phyloP scores from a whole-genome alignment of 2,113 vertebrate species.

The Zingel zingel region DNA sequence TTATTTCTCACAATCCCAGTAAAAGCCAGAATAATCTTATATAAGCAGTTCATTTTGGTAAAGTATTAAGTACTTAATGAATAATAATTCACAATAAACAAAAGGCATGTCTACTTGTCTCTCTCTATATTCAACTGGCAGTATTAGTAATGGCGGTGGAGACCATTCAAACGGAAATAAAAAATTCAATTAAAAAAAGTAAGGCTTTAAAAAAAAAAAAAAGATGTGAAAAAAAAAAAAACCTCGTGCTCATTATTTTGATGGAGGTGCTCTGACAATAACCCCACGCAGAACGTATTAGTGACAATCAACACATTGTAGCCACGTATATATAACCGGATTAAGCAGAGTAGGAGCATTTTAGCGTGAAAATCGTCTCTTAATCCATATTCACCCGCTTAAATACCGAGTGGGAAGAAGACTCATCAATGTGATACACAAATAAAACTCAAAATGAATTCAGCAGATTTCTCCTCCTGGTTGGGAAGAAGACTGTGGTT shows the following conservation, averaged over 20 bases:
- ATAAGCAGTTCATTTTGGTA: neutral
- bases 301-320: slow-evolving; percentile 83
- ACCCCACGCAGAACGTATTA: slow-evolving; percentile 78
- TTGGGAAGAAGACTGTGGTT: neutral
- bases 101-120: neutral
- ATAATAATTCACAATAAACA: neutral
- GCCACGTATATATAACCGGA: slow-evolving; percentile 76
- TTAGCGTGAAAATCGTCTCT: slow-evolving; percentile 79
- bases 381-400: slow-evolving; percentile 80
- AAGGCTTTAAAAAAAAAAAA: neutral
- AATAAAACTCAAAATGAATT: slow-evolving; percentile 40
- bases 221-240: neutral
- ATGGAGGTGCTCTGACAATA: slow-evolving; percentile 72
- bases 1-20: neutral
- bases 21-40: neutral
- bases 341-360: slow-evolving; percentile 77
- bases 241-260: slow-evolving; percentile 40
- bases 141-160: neutral
- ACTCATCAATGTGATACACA: slow-evolving; percentile 69
- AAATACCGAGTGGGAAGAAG: slow-evolving; percentile 61
- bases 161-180: neutral
- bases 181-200: neutral
- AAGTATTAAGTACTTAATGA: neutral
- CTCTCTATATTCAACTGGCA: neutral
- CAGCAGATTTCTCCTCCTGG: neutral